Percentiles rank a stretch among this genome's conserved stretches.
Evolutionary conservation across 1,140 invertebrate species (phyloP).

Genomic region (Papilio glaucus): DNA sequence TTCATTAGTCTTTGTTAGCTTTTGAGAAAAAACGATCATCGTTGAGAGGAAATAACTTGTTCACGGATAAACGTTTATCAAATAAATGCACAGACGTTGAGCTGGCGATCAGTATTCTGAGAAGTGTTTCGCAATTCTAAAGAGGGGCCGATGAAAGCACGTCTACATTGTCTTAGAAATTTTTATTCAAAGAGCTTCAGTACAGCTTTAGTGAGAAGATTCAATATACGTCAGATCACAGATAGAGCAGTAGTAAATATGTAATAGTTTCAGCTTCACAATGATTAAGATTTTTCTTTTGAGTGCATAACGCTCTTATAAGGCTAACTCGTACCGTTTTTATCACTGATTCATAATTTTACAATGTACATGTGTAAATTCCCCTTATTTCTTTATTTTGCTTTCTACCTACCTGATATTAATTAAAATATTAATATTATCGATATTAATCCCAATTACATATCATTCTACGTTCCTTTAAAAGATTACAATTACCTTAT

Average conservation of each 20-base stretch:
- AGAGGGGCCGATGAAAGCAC: conserved; percentile 5
- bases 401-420: too few relatives aligned
- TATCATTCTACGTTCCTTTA: too few relatives aligned
- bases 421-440: too few relatives aligned
- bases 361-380: too few relatives aligned
- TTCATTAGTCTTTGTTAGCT: not conserved
- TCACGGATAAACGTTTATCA: conserved; percentile 27
- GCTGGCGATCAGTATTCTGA: conserved; percentile 28
- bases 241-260: not conserved
- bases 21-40: not conserved
- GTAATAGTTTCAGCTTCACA: not conserved
- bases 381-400: too few relatives aligned
- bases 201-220: conserved; percentile 14
- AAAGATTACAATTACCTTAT: too few relatives aligned
- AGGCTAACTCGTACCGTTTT: too few relatives aligned
- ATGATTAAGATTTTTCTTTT: not conserved
- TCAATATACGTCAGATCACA: conserved; percentile 17
- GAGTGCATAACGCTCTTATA: not conserved
- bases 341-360: not conserved
- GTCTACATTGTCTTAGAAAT: conserved; percentile 31
- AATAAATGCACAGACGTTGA: conserved; percentile 29
- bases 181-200: conserved; percentile 9
- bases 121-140: conserved; percentile 28
- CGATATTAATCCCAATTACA: too few relatives aligned
- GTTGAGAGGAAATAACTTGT: conserved; percentile 22